A percentile compares a stretch with the other conserved stretches of the same genome.
Evolutionary conservation across 64 coral and sea anemone genomes (phyloP).

Genomic region (Porites lutea): DNA sequence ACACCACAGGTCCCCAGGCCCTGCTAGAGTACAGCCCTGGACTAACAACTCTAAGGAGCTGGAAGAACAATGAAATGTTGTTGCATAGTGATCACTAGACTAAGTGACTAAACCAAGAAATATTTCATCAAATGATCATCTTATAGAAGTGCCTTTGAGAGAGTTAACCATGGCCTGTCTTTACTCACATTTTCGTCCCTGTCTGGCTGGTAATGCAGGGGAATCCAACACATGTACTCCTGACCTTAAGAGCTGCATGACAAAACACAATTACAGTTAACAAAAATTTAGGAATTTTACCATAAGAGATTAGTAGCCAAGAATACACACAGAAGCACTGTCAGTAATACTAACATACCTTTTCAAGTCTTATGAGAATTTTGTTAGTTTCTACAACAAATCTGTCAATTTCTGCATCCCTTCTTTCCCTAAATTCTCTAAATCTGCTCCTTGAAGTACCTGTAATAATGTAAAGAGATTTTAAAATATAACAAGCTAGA

Average conservation of each 20-base stretch:
- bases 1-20: too few relatives aligned
- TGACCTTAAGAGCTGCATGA: constrained; percentile 75
- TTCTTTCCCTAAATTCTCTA: constrained; percentile 77
- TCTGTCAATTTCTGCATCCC: constrained; percentile 94
- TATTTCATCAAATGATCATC: too few relatives aligned
- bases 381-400: constrained; percentile 96
- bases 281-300: background rate
- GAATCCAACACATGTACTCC: constrained; percentile 82
- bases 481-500: too few relatives aligned
- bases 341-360: constrained; percentile 56
- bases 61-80: too few relatives aligned
- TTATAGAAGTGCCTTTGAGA: too few relatives aligned
- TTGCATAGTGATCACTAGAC: too few relatives aligned
- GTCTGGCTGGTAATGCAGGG: constrained; percentile 50
- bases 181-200: constrained; percentile 86
- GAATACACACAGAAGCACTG: too few relatives aligned
- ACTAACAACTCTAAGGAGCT: too few relatives aligned
- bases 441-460: constrained; percentile 74
- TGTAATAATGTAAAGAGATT: background rate
- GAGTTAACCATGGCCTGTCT: too few relatives aligned
- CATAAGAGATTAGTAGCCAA: background rate
- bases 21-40: too few relatives aligned
- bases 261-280: background rate
- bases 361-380: constrained; percentile 94
- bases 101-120: too few relatives aligned